Percentiles rank a stretch among this genome's conserved stretches.
phyloP scores from a whole-genome alignment of 2,113 vertebrate genomes.

The Psilopsiagon aurifrons region DNA sequence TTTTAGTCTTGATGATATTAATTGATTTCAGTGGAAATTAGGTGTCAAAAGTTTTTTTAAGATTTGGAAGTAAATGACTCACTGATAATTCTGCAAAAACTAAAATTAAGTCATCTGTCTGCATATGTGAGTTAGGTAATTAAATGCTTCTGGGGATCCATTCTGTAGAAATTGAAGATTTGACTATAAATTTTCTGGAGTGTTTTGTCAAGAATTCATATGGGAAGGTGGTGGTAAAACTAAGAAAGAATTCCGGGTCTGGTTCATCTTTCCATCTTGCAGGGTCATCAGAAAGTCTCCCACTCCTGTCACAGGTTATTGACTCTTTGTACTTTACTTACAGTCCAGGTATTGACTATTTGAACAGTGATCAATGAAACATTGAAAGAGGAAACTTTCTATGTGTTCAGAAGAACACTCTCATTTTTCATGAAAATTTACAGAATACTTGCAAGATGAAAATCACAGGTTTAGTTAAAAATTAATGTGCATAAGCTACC shows the following conservation, averaged over 20 bases:
- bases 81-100: neutral
- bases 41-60: neutral
- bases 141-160: neutral
- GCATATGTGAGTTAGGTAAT: neutral
- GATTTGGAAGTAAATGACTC: neutral
- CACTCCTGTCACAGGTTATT: neutral
- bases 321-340: neutral
- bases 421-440: neutral
- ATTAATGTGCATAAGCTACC: neutral
- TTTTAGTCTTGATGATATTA: neutral
- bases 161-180: neutral
- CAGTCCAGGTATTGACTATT: neutral
- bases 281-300: neutral
- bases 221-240: neutral
- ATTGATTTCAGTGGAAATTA: neutral
- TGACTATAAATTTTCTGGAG: neutral
- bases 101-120: neutral
- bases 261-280: neutral
- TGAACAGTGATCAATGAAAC: neutral
- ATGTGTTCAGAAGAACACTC: neutral
- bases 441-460: neutral
- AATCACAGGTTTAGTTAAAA: neutral
- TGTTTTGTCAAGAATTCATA: neutral
- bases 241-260: neutral
- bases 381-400: neutral